Evolutionary conservation across 2,113 vertebrate species (phyloP), one percentile per base, ranked within the genome.

Genomic region (Felis chaus): DNA sequence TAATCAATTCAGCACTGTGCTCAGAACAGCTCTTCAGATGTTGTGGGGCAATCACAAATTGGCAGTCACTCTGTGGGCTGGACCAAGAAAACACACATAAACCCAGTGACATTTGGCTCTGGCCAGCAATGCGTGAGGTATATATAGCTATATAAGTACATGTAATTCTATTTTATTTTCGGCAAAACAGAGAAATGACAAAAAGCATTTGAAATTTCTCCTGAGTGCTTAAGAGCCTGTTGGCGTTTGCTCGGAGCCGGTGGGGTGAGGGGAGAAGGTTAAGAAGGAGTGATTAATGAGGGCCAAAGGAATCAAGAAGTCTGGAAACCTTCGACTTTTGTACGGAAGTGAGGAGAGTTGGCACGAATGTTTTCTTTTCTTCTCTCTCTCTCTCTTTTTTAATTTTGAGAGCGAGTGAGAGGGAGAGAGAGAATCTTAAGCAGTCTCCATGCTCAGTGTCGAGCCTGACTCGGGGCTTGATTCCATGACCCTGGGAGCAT

Each of bases 261-360:
- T 4, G 2, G 33, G 29, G 16, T 21, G 0, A 15, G 10, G 23
- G 13, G 9, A 61, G 14, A 45, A 8, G 85, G 55, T 48, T 41
- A 69, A 31, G 48, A 31, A 53, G 57, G 36, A 84, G 45, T 48
- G 29, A 16, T 73, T 97, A n/a, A 8, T 13, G 31, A 78, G 14
- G 21, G 29, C 12, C 63, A 69, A 89, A 79, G 36, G 15, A 85
- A 31, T 29, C 33, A 55, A n/a, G 68, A 90, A 21, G 1, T 83
- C 79, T 91, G 55, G 63, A 82, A 68, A 92, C 89, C n/a, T 87
- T 21, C 19, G 69, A 66, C n/a, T 84, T 83, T 71, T 74, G 63
- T 5, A n/a, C 45, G 57, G 19, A 95, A 50, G 8, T 53, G 50
- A 79, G 80, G 39, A 65, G 29, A 83, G 33, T 14, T 4, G 63